These are phyloP conservation scores for Tubulanus polymorphus DNA, from an alignment of 2,888 invertebrate genomes.

Conservation along the genomic window DNA sequence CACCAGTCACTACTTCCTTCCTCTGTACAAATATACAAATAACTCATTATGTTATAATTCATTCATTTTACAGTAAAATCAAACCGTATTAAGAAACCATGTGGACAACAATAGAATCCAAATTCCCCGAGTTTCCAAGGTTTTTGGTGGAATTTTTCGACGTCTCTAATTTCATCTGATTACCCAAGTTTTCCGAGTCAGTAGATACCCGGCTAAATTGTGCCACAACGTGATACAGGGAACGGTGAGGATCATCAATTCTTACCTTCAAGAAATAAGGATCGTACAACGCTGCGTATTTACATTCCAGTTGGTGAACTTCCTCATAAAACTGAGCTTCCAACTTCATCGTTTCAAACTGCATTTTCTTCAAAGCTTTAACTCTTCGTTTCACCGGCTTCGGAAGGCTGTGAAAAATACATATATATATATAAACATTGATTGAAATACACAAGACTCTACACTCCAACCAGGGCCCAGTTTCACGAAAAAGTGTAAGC, in stretches of 20 bases:
- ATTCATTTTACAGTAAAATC: too few relatives aligned
- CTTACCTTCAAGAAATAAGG: slow-evolving; percentile 74
- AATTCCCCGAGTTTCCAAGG: too few relatives aligned
- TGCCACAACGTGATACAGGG: slow-evolving; percentile 2
- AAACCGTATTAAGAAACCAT: too few relatives aligned
- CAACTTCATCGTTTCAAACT: slow-evolving; percentile 76
- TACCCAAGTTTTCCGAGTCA: background rate
- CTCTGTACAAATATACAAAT: too few relatives aligned
- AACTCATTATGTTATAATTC: too few relatives aligned
- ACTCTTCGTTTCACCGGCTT: slow-evolving; percentile 74
- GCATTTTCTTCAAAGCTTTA: slow-evolving; percentile 80
- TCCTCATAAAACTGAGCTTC: slow-evolving; percentile 92
- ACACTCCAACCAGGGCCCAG: too few relatives aligned
- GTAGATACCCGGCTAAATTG: background rate
- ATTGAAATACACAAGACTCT: background rate
- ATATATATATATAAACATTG: background rate
- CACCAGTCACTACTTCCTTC: slow-evolving; percentile 58
- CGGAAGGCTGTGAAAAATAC: slow-evolving; percentile 59
- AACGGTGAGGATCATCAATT: too few relatives aligned
- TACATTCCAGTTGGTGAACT: slow-evolving; percentile 87
- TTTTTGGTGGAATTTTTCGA: too few relatives aligned
- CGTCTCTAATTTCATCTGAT: background rate
- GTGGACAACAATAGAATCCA: too few relatives aligned
- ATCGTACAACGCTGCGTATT: slow-evolving; percentile 76
- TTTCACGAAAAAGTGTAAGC: too few relatives aligned